These are phyloP conservation scores for Grammomys dolichurus DNA, from an alignment of 2,113 vertebrate species.

Conservation along the genomic window DNA sequence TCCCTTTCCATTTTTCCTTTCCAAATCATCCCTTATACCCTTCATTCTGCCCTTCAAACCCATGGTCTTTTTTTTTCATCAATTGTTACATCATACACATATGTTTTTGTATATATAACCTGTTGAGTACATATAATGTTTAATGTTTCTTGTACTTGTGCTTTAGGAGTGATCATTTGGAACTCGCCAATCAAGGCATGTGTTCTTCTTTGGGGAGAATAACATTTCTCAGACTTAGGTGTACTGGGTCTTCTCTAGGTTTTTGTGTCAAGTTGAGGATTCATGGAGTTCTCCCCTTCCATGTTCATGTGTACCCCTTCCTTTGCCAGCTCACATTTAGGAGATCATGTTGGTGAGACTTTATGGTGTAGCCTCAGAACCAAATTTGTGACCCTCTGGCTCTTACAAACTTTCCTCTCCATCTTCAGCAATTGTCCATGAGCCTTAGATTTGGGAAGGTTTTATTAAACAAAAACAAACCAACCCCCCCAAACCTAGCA, in stretches of 20 bases:
- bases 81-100: not conserved
- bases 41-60: not conserved
- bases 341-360: not conserved
- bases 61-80: not conserved
- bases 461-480: not conserved
- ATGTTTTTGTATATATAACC: not conserved
- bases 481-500: not conserved
- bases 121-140: not conserved
- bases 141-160: not conserved
- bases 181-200: not conserved
- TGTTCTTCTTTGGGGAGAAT: not conserved
- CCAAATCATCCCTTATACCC: not conserved
- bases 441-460: not conserved
- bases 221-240: not conserved
- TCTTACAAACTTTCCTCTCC: not conserved
- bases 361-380: not conserved
- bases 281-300: not conserved
- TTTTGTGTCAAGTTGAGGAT: not conserved
- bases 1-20: not conserved
- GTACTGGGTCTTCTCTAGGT: not conserved
- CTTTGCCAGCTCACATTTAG: not conserved
- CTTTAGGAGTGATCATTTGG: not conserved
- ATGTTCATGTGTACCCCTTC: not conserved
- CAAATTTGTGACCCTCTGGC: not conserved
- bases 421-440: not conserved